Evolutionary conservation across 1,140 invertebrate genomes (phyloP).

Genomic region (Samia ricini): DNA sequence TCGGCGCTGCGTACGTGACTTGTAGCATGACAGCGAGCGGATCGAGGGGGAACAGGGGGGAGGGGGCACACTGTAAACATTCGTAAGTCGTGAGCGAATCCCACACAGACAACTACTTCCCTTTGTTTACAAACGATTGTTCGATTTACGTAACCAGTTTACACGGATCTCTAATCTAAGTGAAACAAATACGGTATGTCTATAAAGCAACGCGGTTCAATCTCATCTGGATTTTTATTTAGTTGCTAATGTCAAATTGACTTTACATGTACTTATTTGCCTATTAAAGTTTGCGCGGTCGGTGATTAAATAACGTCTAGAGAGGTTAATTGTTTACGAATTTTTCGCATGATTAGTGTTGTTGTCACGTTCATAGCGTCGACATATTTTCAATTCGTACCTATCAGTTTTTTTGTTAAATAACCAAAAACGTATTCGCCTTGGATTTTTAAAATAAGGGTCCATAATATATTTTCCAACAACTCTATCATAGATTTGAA

Average conservation of each 20-base stretch:
- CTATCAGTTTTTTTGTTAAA: neutral
- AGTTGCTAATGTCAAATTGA: constrained; percentile 2
- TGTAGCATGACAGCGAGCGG: constrained; percentile 53
- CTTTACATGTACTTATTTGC: neutral
- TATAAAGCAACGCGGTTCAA: neutral
- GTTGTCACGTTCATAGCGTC: neutral
- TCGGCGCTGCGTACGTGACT: constrained; percentile 62
- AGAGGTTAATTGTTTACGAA: neutral
- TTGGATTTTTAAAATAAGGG: too few species aligned
- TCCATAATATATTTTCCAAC: too few species aligned
- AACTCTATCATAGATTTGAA: too few species aligned
- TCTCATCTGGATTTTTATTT: neutral
- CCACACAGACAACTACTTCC: constrained; percentile 26
- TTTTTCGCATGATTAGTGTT: neutral
- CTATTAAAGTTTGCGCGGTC: neutral
- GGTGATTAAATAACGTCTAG: neutral
- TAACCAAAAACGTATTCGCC: neutral
- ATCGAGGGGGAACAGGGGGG: constrained; percentile 20
- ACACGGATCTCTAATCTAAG: neutral
- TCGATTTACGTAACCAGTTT: constrained; percentile 7
- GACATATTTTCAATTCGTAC: too few species aligned
- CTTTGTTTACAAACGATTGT: constrained; percentile 45
- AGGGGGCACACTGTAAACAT: constrained; percentile 51
- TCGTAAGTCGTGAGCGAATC: constrained; percentile 38
- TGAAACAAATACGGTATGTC: neutral